These are phyloP conservation scores for Pterocles orientalis DNA, from an alignment of 2,113 vertebrate genomes.

Conservation along the genomic window DNA sequence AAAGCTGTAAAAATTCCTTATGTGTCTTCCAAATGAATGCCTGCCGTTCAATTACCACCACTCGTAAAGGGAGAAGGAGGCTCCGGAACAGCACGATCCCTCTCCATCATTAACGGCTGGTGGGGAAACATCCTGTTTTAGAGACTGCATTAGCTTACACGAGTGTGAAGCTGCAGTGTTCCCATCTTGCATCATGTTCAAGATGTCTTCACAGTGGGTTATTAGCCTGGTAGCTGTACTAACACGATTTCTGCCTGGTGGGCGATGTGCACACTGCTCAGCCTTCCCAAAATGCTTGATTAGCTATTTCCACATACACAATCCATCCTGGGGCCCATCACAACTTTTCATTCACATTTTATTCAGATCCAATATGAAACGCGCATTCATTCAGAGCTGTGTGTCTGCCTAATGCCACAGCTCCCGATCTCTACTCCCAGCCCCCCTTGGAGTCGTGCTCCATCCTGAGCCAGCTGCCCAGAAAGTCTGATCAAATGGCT, in stretches of 20 bases:
- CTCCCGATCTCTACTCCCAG: background rate
- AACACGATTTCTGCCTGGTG: background rate
- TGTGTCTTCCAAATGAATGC: background rate
- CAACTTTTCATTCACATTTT: background rate
- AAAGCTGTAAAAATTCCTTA: background rate
- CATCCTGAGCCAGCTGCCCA: background rate
- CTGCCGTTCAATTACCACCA: background rate
- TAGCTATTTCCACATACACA: background rate
- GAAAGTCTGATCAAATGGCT: background rate
- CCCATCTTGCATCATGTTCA: background rate
- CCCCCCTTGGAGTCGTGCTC: background rate
- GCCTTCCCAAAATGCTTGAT: background rate
- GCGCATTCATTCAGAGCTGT: rapidly evolving
- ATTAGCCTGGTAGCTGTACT: background rate
- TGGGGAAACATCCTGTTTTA: background rate
- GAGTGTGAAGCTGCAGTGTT: conserved; percentile 4
- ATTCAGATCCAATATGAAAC: background rate
- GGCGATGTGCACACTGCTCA: background rate
- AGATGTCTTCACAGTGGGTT: conserved; percentile 29
- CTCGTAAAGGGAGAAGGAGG: background rate
- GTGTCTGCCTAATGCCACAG: background rate
- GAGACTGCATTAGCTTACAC: background rate
- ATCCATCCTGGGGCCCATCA: background rate
- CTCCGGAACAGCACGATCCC: background rate
- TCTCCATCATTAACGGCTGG: background rate